Evolutionary conservation across 1,140 invertebrate genomes (phyloP), one percentile per base, ranked within the genome.

Genomic region (Euglossa dilemma): DNA sequence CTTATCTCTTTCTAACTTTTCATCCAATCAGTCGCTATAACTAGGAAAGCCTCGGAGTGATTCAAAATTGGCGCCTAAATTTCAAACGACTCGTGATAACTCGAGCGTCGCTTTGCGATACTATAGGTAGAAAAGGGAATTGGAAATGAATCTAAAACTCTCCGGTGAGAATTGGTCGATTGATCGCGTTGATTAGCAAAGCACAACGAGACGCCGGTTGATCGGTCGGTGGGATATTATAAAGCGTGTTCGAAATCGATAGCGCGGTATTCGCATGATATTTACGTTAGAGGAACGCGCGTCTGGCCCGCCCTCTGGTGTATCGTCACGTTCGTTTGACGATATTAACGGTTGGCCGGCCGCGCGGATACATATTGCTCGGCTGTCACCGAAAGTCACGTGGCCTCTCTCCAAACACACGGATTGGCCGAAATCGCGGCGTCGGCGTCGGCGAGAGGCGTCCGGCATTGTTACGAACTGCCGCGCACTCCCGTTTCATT

Each of bases 341-440:
- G 72, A 86, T 86, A 86, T 81, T 85, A 80, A 83, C 85, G 85
- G 85, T 87, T 66, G 36, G 72, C 61, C 59, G 25, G 36, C 4
- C 79, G 25, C 56, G 61, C 67, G 69, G 75, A 71, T 78, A 87
- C 84, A 86, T 86, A 87, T 86, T 87, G 85, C 85, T 85, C 43
- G 66, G 63, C 25, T 86, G 80, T 86, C 85, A 57, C 75, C 52
- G 50, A 86, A 72, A 83, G 71, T 86, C 84, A 83, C 85, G 77
- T 75, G 79, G 36, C 14, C n/a, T 61, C 52, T 57, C 18, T 5
- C 14, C 45, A 66, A 85, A 71, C 71, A 61, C 59, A 45, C 50
- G n/a, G n/a, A 36, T 20, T 18, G 45, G 54, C 59, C 28, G 43
- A 66, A 83, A 72, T 63, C 67, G 28, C 45, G 45, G 23, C 12